These are phyloP conservation scores for Lophius piscatorius DNA, from an alignment of 2,113 vertebrate species.

Conservation along the genomic window DNA sequence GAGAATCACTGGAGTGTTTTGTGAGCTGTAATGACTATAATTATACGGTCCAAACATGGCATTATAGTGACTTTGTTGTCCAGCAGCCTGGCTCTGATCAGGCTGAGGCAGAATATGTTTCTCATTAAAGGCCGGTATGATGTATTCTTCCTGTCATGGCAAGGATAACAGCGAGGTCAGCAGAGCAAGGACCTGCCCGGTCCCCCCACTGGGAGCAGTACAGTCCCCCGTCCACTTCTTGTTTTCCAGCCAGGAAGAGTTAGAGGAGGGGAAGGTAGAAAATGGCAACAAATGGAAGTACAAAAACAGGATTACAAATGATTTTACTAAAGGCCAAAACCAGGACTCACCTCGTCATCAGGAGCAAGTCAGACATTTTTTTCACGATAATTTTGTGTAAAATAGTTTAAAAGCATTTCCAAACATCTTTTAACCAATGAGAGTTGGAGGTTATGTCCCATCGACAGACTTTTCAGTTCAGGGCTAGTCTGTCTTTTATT, in stretches of 20 bases:
- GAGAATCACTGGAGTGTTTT: constrained; percentile 70
- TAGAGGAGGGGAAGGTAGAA: background rate
- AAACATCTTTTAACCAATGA: no score
- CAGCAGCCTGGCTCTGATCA: constrained; percentile 79
- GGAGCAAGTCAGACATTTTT: no score
- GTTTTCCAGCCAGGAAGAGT: no score
- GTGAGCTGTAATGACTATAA: constrained; percentile 83
- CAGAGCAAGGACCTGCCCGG: constrained; percentile 79
- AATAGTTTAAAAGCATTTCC: background rate
- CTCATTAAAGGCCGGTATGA: constrained; percentile 82
- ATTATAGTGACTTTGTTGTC: constrained; percentile 78
- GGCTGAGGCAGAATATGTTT: constrained; percentile 78
- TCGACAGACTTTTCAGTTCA: no score
- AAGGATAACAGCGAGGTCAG: constrained; percentile 89
- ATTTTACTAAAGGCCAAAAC: no score
- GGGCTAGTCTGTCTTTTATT: no score
- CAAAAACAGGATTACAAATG: no score
- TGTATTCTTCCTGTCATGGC: constrained; percentile 90
- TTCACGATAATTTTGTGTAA: background rate
- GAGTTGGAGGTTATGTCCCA: no score
- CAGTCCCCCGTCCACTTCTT: constrained; percentile 78
- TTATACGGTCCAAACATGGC: constrained; percentile 80
- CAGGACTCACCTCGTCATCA: no score
- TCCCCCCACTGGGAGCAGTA: constrained; percentile 73
- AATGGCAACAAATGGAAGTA: background rate